Percentiles rank a stretch among this genome's conserved stretches.
Evolutionary conservation across 2,113 vertebrate genomes (phyloP).

Genomic region (Triplophysa tibetana): DNA sequence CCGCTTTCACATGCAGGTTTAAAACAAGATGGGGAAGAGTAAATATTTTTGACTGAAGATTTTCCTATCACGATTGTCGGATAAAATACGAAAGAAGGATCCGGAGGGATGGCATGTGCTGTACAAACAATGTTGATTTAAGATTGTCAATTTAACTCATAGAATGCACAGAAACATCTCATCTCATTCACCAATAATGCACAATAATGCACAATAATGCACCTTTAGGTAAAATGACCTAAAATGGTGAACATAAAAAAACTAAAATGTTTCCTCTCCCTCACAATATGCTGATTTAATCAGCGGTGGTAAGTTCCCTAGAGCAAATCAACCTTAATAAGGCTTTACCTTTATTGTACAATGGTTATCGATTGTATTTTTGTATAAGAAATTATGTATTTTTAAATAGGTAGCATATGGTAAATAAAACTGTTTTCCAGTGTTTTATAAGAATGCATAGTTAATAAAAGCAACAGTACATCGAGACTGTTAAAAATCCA

Average conservation of each 20-base stretch:
- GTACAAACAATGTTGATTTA: background rate
- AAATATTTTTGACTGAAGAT: too few species aligned
- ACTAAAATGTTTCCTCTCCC: background rate
- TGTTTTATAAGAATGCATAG: conserved; percentile 16
- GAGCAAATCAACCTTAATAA: background rate
- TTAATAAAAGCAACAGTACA: background rate
- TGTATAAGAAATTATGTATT: background rate
- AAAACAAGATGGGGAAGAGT: too few species aligned
- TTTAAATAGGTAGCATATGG: conserved; percentile 3
- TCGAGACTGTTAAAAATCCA: background rate
- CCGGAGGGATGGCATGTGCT: background rate
- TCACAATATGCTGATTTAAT: conserved; percentile 12
- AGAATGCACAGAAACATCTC: background rate
- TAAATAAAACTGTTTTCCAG: conserved; percentile 25
- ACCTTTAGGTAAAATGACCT: background rate
- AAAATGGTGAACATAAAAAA: background rate
- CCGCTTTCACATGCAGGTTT: too few species aligned
- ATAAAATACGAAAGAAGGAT: background rate
- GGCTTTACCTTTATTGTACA: background rate
- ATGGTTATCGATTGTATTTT: background rate
- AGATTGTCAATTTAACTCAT: too few species aligned
- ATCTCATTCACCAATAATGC: background rate
- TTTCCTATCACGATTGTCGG: too few species aligned
- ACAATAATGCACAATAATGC: background rate
- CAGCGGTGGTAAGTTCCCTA: background rate